phyloP scores from a whole-genome alignment of 2,797 vertebrate species.

The Diglossa cyanea region DNA sequence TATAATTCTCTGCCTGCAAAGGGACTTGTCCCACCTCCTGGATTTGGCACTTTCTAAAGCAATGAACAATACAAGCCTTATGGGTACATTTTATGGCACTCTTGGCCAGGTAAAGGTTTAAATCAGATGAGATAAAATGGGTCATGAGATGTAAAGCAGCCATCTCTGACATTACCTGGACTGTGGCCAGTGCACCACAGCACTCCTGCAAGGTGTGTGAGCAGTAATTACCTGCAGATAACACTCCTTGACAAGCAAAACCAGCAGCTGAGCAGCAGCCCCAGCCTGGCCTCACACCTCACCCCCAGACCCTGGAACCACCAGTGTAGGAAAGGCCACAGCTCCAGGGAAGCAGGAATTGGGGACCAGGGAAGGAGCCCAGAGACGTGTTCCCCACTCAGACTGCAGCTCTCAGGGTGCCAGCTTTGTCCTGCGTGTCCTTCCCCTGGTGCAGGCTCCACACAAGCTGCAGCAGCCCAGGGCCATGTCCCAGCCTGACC shows the following conservation, averaged over 20 bases:
- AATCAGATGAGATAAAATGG: slow-evolving; percentile 61
- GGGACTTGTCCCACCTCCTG: neutral
- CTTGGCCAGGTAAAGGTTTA: slow-evolving; percentile 55
- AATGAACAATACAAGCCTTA: slow-evolving; percentile 31
- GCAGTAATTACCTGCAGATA: slow-evolving; percentile 32
- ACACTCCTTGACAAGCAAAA: neutral
- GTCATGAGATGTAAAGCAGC: slow-evolving; percentile 43
- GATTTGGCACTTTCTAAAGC: neutral
- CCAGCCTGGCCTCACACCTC: neutral
- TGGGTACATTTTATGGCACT: slow-evolving; percentile 25
- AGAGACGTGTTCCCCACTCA: neutral
- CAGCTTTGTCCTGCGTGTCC: neutral
- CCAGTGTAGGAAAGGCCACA: neutral
- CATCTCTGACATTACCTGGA: slow-evolving; percentile 46
- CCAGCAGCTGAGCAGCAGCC: neutral
- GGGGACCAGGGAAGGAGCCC: neutral
- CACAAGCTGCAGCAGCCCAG: neutral
- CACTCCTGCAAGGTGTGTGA: slow-evolving; percentile 12
- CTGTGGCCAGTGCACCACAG: slow-evolving; percentile 1
- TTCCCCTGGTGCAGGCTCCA: neutral
- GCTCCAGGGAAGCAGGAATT: accelerated
- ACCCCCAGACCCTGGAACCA: neutral
- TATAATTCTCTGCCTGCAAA: slow-evolving; percentile 14
- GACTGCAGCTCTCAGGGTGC: neutral
- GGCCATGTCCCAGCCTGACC: neutral